phyloP scores from a whole-genome alignment of 1,140 invertebrate genomes.

The Monochamus saltuarius region DNA sequence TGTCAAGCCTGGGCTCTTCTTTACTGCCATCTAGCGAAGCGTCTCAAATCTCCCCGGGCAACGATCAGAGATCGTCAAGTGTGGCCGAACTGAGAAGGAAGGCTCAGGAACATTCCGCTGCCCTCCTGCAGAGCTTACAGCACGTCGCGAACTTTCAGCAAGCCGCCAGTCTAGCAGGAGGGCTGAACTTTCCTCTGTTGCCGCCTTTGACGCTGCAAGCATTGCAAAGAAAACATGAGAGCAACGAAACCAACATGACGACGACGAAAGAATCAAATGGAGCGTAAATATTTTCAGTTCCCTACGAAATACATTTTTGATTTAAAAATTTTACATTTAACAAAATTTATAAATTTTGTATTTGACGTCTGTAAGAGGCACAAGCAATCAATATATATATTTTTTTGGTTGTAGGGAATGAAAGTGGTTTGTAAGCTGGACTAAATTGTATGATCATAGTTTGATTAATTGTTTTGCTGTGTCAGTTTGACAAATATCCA shows the following conservation, averaged over 20 bases:
- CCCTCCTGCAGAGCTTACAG: constrained; percentile 72
- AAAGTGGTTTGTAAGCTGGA: too few species aligned
- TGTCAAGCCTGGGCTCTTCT: constrained; percentile 40
- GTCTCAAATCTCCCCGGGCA: constrained; percentile 45
- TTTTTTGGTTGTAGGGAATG: too few species aligned
- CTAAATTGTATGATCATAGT: too few species aligned
- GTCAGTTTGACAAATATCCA: too few species aligned
- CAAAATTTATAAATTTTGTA: too few species aligned
- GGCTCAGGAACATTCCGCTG: constrained; percentile 88
- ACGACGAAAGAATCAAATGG: background rate
- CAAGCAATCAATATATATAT: too few species aligned
- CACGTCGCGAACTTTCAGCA: constrained; percentile 56
- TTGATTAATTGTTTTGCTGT: too few species aligned
- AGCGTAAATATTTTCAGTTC: too few species aligned
- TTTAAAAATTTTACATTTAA: too few species aligned
- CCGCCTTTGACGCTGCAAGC: constrained; percentile 56
- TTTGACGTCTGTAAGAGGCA: too few species aligned
- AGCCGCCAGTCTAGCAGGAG: constrained; percentile 58
- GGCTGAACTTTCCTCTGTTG: constrained; percentile 55
- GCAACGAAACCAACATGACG: constrained; percentile 15
- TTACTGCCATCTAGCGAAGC: constrained; percentile 37
- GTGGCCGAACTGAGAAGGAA: constrained; percentile 85
- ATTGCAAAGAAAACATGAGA: constrained; percentile 44
- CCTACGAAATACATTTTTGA: too few species aligned
- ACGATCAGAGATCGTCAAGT: constrained; percentile 70